phyloP scores from a whole-genome alignment of 92 coral and sea anemone genomes.

The Porites lobata region DNA sequence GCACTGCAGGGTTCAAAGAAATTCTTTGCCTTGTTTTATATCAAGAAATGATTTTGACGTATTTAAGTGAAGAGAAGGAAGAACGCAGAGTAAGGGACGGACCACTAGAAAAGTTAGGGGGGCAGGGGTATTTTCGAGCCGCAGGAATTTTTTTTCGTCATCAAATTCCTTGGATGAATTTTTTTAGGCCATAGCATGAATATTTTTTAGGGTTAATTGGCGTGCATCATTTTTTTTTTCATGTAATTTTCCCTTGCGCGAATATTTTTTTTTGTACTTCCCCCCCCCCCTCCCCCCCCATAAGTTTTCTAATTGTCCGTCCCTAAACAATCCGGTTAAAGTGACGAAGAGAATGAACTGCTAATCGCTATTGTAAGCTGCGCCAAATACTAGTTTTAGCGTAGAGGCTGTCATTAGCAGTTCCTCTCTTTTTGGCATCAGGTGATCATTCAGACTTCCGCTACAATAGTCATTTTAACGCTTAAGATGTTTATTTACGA shows the following conservation, averaged over 20 bases:
- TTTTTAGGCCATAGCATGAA: too few relatives aligned
- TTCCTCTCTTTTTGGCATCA: background rate
- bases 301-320: too few relatives aligned
- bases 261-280: too few relatives aligned
- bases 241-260: too few relatives aligned
- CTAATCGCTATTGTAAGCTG: background rate
- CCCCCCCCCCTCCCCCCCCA: too few relatives aligned
- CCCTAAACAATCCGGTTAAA: background rate
- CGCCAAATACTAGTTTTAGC: conserved; percentile 4
- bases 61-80: background rate
- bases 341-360: background rate
- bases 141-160: too few relatives aligned
- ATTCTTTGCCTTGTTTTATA: background rate
- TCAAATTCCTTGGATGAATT: too few relatives aligned
- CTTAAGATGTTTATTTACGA: background rate
- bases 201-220: too few relatives aligned
- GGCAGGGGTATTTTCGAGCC: too few relatives aligned
- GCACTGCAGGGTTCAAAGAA: background rate
- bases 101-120: too few relatives aligned
- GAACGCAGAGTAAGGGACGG: too few relatives aligned
- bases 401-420: background rate
- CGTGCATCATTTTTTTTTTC: too few relatives aligned
- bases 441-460: conserved; percentile 17
- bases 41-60: background rate
- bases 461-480: background rate